phyloP scores from a whole-genome alignment of 1,140 invertebrate genomes.

The Tetragnatha versicolor region DNA sequence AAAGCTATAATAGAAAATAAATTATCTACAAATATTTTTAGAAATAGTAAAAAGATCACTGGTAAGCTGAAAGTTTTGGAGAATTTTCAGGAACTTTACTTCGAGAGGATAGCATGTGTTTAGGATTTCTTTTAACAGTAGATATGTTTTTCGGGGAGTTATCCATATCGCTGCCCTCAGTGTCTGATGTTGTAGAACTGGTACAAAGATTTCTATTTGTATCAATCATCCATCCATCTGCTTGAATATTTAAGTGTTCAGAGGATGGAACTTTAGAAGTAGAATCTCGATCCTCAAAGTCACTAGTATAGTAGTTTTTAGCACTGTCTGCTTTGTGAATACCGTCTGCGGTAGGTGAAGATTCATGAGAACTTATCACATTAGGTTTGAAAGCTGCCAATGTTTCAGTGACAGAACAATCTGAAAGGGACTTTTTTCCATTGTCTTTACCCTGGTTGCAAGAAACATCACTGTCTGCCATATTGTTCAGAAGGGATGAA shows the following conservation, averaged over 20 bases:
- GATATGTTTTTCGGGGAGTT: constrained; percentile 50
- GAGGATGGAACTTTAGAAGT: neutral
- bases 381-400: constrained; percentile 11
- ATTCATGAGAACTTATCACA: constrained; percentile 30
- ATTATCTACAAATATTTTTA: too few species aligned
- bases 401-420: neutral
- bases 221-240: constrained; percentile 32
- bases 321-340: neutral
- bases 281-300: constrained; percentile 8
- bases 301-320: constrained; percentile 9
- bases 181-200: constrained; percentile 37
- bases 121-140: constrained; percentile 55
- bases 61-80: constrained; percentile 28
- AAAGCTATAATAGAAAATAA: too few species aligned
- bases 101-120: constrained; percentile 41
- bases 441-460: neutral
- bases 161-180: constrained; percentile 54
- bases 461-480: constrained; percentile 7
- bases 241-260: neutral
- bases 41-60: too few species aligned
- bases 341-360: neutral
- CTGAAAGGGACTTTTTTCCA: constrained; percentile 2
- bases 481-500: constrained; percentile 43
- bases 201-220: constrained; percentile 41
- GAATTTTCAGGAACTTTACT: constrained; percentile 53